These are phyloP conservation scores for Akabosia matsudoensis DNA, from an alignment of 1,140 invertebrate genomes.

Conservation along the genomic window DNA sequence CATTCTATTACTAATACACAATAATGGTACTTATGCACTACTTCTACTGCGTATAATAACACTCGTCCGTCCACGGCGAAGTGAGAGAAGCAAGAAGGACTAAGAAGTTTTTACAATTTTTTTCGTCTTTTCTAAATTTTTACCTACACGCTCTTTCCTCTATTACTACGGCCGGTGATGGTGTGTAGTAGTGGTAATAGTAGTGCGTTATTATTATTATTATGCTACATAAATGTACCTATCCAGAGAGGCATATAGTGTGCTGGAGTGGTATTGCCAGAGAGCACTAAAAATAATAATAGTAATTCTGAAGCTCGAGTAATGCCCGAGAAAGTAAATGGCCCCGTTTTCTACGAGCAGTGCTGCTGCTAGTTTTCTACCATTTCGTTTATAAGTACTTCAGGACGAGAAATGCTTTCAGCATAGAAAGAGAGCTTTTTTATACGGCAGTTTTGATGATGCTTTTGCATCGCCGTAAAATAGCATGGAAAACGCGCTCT, in stretches of 20 bases:
- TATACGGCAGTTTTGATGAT: constrained; percentile 22
- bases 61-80: background rate
- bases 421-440: constrained; percentile 12
- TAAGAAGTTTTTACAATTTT: background rate
- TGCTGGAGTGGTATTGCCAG: background rate
- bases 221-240: constrained; percentile 20
- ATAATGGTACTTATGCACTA: constrained; percentile 22
- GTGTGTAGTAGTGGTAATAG: background rate
- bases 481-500: constrained; percentile 22
- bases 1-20: constrained; percentile 25
- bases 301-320: constrained; percentile 22
- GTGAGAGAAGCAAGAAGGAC: background rate
- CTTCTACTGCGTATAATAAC: constrained; percentile 21
- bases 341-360: constrained; percentile 9
- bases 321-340: constrained; percentile 24
- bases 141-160: background rate
- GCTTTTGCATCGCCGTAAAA: constrained; percentile 23
- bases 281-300: constrained; percentile 25
- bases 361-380: background rate
- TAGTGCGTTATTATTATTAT: constrained; percentile 9
- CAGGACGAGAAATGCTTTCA: constrained; percentile 18
- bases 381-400: constrained; percentile 10
- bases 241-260: background rate
- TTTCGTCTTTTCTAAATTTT: background rate
- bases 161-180: too few species aligned